These are phyloP conservation scores for Scaptomyza reducta DNA, from an alignment of 2,888 invertebrate species.

Conservation along the genomic window DNA sequence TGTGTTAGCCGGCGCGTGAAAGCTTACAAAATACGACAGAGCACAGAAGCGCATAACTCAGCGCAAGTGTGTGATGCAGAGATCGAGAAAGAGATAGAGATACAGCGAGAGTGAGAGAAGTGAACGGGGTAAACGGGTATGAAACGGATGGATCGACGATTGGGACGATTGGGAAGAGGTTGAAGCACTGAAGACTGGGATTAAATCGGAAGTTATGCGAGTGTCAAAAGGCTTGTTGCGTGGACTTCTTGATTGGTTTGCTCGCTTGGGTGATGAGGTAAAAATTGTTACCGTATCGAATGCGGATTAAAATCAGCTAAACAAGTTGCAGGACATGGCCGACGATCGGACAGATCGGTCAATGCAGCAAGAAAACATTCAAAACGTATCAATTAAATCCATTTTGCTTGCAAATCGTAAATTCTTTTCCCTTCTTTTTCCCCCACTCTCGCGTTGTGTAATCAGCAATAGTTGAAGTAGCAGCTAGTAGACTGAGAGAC, in stretches of 20 bases:
- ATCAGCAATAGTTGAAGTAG: slow-evolving; percentile 72
- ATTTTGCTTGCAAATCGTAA: neutral
- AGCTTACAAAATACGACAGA: slow-evolving; percentile 79
- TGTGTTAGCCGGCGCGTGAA: slow-evolving; percentile 75
- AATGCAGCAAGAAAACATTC: slow-evolving; percentile 24
- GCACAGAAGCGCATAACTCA: slow-evolving; percentile 77
- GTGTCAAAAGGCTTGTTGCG: slow-evolving; percentile 67
- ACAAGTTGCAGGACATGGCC: slow-evolving; percentile 65
- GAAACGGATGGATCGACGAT: slow-evolving; percentile 52
- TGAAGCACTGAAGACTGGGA: slow-evolving; percentile 69
- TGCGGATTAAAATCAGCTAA: slow-evolving; percentile 82
- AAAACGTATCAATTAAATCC: slow-evolving; percentile 57
- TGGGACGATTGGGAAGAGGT: slow-evolving; percentile 8
- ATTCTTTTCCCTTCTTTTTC: neutral
- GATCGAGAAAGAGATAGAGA: neutral
- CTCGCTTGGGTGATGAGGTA: slow-evolving; percentile 71
- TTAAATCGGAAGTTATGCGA: slow-evolving; percentile 81
- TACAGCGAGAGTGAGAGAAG: too few relatives aligned
- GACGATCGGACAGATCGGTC: slow-evolving; percentile 26
- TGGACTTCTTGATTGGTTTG: slow-evolving; percentile 45
- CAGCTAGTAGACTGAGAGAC: slow-evolving; percentile 19
- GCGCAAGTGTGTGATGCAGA: slow-evolving; percentile 5
- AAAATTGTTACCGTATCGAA: slow-evolving; percentile 82
- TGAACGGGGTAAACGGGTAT: slow-evolving; percentile 1
- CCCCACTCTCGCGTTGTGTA: slow-evolving; percentile 19